These are phyloP conservation scores for Virgularia gustaviana DNA, from an alignment of 92 coral and sea anemone genomes.

Conservation along the genomic window DNA sequence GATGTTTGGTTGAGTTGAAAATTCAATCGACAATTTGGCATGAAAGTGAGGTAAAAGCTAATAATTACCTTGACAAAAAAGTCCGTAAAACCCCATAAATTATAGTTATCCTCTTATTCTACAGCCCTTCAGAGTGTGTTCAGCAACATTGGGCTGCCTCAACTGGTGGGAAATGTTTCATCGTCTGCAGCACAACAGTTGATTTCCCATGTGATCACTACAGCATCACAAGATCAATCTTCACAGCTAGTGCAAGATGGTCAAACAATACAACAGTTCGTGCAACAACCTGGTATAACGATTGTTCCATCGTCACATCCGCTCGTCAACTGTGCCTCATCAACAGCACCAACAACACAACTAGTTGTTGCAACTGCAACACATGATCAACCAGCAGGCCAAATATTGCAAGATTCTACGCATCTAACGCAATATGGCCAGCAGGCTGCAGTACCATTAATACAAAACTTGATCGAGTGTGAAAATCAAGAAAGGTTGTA, in stretches of 20 bases:
- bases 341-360: conserved; percentile 9
- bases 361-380: neutral
- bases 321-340: neutral
- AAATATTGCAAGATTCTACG: neutral
- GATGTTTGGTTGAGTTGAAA: neutral
- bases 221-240: conserved; percentile 19
- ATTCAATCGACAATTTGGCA: neutral
- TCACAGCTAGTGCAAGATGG: conserved; percentile 17
- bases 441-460: conserved; percentile 1
- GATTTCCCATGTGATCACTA: conserved; percentile 23
- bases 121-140: conserved; percentile 22
- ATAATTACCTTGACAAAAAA: neutral
- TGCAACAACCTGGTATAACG: conserved; percentile 19
- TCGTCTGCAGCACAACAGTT: conserved; percentile 20
- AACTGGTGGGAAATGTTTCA: neutral
- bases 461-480: conserved; percentile 10
- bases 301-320: neutral
- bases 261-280: neutral
- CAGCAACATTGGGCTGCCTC: conserved; percentile 3
- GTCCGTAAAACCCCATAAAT: neutral
- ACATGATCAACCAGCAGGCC: neutral
- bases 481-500: neutral
- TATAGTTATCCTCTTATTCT: neutral
- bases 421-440: conserved; percentile 5
- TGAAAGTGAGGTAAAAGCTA: neutral